Evolutionary conservation across 2,113 vertebrate genomes (phyloP).

Genomic region (Hipposideros armiger): DNA sequence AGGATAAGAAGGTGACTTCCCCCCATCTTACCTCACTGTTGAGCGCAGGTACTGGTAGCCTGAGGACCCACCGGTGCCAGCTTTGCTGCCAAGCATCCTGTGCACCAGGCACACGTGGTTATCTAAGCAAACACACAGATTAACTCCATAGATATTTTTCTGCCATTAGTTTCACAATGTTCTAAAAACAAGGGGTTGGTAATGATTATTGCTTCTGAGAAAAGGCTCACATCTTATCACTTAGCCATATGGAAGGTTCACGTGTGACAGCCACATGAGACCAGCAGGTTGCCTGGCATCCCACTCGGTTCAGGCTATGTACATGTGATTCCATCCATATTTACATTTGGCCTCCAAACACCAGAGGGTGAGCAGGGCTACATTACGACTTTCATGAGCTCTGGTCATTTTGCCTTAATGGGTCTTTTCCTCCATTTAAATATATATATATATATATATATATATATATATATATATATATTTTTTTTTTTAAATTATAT

Average conservation of each 20-base stretch:
- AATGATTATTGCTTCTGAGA: slow-evolving; percentile 30
- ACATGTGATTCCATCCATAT: background rate
- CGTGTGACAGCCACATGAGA: background rate
- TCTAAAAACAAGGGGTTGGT: background rate
- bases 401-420: background rate
- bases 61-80: slow-evolving; percentile 96
- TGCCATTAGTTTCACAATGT: background rate
- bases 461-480: too few relatives aligned
- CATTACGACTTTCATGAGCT: background rate
- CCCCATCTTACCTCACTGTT: slow-evolving; percentile 92
- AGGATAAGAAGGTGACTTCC: accelerated
- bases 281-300: slow-evolving; percentile 42
- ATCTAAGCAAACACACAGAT: slow-evolving; percentile 87
- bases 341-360: background rate
- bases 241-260: slow-evolving; percentile 6
- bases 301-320: background rate
- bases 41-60: slow-evolving; percentile 98
- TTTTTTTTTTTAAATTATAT: too few relatives aligned
- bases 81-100: slow-evolving; percentile 97
- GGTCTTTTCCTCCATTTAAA: background rate
- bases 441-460: too few relatives aligned
- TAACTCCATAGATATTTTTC: background rate
- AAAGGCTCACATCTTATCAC: slow-evolving; percentile 11
- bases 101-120: slow-evolving; percentile 98
- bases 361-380: accelerated